Percentiles rank a stretch among this genome's conserved stretches.
Conservation (phyloP, 2,888 invertebrate species). For the Synanthedon tipuliformis region DNA sequence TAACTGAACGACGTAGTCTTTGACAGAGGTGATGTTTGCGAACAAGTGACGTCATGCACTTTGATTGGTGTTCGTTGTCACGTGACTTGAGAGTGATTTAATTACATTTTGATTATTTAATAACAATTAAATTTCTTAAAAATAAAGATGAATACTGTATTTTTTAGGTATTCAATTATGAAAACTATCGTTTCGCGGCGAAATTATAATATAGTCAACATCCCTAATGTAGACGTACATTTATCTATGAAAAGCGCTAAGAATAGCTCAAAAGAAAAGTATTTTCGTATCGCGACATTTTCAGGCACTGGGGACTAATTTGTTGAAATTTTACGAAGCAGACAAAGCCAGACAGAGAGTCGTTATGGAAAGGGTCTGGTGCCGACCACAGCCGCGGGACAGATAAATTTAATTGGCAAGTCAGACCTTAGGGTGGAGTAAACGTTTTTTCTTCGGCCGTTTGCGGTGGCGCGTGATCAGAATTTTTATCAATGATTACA, state of each 20-base stretch:
- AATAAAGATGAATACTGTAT: too few relatives aligned
- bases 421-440: conserved; percentile 6
- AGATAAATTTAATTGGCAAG: conserved; percentile 31
- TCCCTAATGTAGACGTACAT: too few relatives aligned
- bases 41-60: too few relatives aligned
- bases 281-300: neutral
- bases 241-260: neutral
- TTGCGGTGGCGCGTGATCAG: conserved; percentile 5
- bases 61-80: too few relatives aligned
- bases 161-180: too few relatives aligned
- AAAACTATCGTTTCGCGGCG: too few relatives aligned
- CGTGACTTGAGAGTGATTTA: too few relatives aligned
- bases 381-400: conserved; percentile 27
- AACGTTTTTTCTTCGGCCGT: conserved; percentile 7
- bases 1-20: too few relatives aligned
- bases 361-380: conserved; percentile 21
- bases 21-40: too few relatives aligned
- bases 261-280: neutral
- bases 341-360: conserved; percentile 16
- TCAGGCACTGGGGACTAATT: conserved; percentile 1
- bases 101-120: too few relatives aligned
- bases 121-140: too few relatives aligned
- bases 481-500: conserved; percentile 2
- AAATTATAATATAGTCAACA: too few relatives aligned
- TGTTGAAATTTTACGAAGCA: conserved; percentile 16